Evolutionary conservation across 2,113 vertebrate species (phyloP), one percentile per base, ranked within the genome.

Genomic region (Amphilophus citrinellus): DNA sequence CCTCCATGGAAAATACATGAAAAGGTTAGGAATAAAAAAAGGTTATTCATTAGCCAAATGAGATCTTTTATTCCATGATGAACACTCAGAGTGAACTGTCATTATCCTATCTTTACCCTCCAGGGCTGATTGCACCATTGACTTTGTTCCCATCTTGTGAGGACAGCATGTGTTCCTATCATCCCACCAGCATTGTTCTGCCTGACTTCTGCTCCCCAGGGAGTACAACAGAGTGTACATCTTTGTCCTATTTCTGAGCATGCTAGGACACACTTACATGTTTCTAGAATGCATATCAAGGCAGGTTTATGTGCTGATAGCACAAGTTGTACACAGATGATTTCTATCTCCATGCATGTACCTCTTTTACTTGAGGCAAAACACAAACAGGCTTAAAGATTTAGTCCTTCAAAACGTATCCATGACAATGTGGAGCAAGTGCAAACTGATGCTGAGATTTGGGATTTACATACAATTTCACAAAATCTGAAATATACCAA

Each of bases 141-240:
- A 92, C 83, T 80, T 75, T 83, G 80, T 80, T 85, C 77, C 32
- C 62, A 47, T 89, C 61, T 79, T 56, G 81, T 14, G 59, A 90
- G 80, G 80, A 88, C 89, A 83, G 30, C 65, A 24, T 82, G 84
- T 75, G 61, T 73, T 86, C 78, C 82, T 86, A 86, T 91, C 82
- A 82, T 90, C 87, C 37, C 83, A 58, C 59, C 57, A 61, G 20
- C 17, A 62, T 73, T 87, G 86, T 85, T 86, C 42, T 53, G 79
- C 61, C 62, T 80, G 83, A 78, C 86, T 87, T 47, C 63, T 73
- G 76, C 85, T 84, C 66, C 77, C 84, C 61, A 84, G 59, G 30
- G 68, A 83, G 81, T 60, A 60, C n/a, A 60, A 79, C 44, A 68
- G 30, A 84, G 57, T 77, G 82, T 66, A 47, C 11, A 4, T 77